A percentile compares a stretch with the other conserved stretches of the same genome.
Evolutionary conservation across 1,140 invertebrate genomes (phyloP).

Genomic region (Drosophila pachea): DNA sequence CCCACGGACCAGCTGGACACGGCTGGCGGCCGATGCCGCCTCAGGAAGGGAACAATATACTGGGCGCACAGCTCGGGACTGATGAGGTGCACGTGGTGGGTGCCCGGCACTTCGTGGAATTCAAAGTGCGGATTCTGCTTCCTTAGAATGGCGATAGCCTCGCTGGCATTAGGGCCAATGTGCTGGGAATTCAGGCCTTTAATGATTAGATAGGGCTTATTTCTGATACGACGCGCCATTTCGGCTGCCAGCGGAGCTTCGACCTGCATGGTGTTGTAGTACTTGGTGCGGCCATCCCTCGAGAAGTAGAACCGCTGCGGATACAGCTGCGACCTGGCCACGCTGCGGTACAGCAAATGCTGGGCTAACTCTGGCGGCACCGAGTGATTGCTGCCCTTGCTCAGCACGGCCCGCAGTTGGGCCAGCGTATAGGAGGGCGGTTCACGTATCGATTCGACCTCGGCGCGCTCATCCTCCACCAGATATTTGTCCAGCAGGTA

Average conservation of each 20-base stretch:
- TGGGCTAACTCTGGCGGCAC: slow-evolving; percentile 80
- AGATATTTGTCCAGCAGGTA: slow-evolving; percentile 78
- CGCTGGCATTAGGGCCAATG: slow-evolving; percentile 24
- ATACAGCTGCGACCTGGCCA: slow-evolving; percentile 79
- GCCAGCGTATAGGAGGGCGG: slow-evolving; percentile 82
- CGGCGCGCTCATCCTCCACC: slow-evolving; percentile 49
- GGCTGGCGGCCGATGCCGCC: slow-evolving; percentile 42
- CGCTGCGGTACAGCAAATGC: slow-evolving; percentile 81
- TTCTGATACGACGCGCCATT: slow-evolving; percentile 47
- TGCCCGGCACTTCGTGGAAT: slow-evolving; percentile 81
- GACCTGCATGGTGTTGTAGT: slow-evolving; percentile 30
- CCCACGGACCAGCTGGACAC: slow-evolving; percentile 26
- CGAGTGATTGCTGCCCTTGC: slow-evolving; percentile 79
- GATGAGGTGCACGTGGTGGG: slow-evolving; percentile 85
- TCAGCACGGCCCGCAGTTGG: slow-evolving; percentile 80
- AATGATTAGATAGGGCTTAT: slow-evolving; percentile 59
- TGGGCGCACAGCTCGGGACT: slow-evolving; percentile 81
- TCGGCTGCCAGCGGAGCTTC: slow-evolving; percentile 19
- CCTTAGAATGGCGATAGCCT: slow-evolving; percentile 80
- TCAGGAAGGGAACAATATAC: slow-evolving; percentile 81
- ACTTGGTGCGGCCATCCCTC: slow-evolving; percentile 81
- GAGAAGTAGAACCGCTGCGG: slow-evolving; percentile 82
- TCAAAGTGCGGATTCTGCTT: slow-evolving; percentile 81
- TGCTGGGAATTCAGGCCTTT: slow-evolving; percentile 45
- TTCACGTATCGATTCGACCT: slow-evolving; percentile 60